Evolutionary conservation across 2,113 vertebrate species (phyloP), one percentile per base, ranked within the genome.

Genomic region (Apeltes quadracus): DNA sequence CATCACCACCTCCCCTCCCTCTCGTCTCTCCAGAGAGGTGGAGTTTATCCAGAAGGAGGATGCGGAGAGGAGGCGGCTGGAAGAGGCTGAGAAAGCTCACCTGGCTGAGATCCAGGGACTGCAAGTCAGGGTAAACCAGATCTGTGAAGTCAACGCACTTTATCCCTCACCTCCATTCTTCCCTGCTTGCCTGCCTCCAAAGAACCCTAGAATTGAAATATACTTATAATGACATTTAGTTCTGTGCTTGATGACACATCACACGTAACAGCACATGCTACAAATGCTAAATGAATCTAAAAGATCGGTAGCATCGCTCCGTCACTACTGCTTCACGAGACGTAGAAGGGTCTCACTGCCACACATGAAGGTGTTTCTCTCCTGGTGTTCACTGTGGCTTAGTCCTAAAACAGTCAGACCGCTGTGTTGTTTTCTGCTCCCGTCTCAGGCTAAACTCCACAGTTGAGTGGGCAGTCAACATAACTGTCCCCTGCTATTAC

Each of bases 1-100:
- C 74, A 61, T 66, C 59, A 65, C 18, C 1, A 6, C 59, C 58
- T 58, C 46, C 34, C 55, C 53, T 48, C 38, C 50, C 65, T 72
- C 36, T 50, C 62, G 39, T 75, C 54, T 64, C 43, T 74, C 25
- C 88, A 99, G 98, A 93, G 98, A 99, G 90, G 90, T 97, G 79
- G 97, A 99, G 90, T 97, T 98, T 84, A 92, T 96, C 90, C 97
- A 98, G 89, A 95, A 95, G 80, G 97, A 99, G 79, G 97, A 99
- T 85, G 90, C 91, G 29, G 97, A 99, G 91, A 94, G 95, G 71
- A 96, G 94, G 93, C 96, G 95, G 90, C 94, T 98, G 81, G 96
- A 98, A 91, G 98, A 99, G 78, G 84, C 96, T 69, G 98, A 99
- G 85, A 98, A 97, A 82, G 92, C 94, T 82, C 96, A 99, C 82